These are phyloP conservation scores for Entomyzon cyanotis DNA, from an alignment of 2,113 vertebrate species.

Conservation along the genomic window DNA sequence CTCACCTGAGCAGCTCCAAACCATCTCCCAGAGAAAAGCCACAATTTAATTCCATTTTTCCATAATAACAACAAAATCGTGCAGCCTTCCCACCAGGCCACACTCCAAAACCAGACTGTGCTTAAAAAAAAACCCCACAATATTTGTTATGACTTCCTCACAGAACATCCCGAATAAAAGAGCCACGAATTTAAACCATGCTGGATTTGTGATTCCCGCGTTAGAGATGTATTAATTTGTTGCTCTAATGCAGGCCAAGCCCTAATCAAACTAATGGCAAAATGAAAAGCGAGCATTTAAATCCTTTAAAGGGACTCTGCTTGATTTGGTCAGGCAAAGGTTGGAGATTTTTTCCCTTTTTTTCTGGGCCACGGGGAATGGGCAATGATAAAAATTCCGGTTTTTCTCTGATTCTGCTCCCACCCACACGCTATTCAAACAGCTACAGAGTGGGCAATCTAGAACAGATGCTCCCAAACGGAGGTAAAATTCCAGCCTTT, in stretches of 20 bases:
- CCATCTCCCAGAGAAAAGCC: accelerated
- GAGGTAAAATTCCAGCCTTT: slow-evolving; percentile 40
- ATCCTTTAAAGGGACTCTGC: not conserved
- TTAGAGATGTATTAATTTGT: not conserved
- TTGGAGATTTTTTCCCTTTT: not conserved
- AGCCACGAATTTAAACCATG: not conserved
- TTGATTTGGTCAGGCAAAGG: not conserved
- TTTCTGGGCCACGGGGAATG: not conserved
- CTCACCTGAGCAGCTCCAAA: not conserved
- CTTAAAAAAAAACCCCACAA: not conserved
- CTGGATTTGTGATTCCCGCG: not conserved
- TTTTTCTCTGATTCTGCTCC: not conserved
- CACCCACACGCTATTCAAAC: slow-evolving; percentile 8
- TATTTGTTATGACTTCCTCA: not conserved
- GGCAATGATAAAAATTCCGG: not conserved
- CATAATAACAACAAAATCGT: not conserved
- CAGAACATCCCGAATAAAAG: not conserved
- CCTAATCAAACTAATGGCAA: slow-evolving; percentile 33
- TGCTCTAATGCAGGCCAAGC: not conserved
- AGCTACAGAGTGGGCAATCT: not conserved
- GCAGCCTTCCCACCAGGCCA: not conserved
- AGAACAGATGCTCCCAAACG: slow-evolving; percentile 25
- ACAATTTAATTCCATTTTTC: accelerated
- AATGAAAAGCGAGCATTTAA: slow-evolving; percentile 16
- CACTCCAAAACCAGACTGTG: not conserved